phyloP scores from a whole-genome alignment of 2,113 vertebrate genomes.

The Telmatochromis brichardi region DNA sequence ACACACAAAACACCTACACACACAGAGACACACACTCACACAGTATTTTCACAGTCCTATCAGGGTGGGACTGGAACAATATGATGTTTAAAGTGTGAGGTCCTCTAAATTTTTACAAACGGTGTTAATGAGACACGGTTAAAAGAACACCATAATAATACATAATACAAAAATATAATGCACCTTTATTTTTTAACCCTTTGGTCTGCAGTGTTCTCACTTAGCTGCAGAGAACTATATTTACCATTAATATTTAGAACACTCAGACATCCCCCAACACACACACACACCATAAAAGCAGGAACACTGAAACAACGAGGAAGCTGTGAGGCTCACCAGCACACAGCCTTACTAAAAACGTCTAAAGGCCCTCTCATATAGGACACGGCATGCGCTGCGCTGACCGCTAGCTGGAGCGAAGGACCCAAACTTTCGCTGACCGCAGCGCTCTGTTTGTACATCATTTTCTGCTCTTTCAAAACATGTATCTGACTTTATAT shows the following conservation, averaged over 20 bases:
- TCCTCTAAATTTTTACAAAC: neutral
- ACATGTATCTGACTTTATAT: neutral
- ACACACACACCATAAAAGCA: neutral
- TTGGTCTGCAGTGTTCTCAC: neutral
- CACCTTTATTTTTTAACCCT: neutral
- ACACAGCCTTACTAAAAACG: neutral
- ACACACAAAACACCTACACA: neutral
- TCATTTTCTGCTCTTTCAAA: neutral
- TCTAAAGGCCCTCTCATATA: neutral
- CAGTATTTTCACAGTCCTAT: neutral
- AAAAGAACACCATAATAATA: neutral
- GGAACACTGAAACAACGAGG: neutral
- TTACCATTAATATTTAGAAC: neutral
- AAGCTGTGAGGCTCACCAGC: neutral
- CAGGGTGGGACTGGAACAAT: neutral
- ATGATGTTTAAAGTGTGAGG: neutral
- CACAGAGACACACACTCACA: neutral
- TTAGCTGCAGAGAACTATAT: neutral
- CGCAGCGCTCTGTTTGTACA: neutral
- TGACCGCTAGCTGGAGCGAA: neutral
- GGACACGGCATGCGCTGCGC: neutral
- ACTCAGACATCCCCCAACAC: neutral
- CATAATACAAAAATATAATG: neutral
- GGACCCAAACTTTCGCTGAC: neutral
- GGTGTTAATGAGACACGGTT: neutral